These are phyloP conservation scores for Tenthredo scrophulariae DNA, from an alignment of 2,888 invertebrate species.

Conservation along the genomic window DNA sequence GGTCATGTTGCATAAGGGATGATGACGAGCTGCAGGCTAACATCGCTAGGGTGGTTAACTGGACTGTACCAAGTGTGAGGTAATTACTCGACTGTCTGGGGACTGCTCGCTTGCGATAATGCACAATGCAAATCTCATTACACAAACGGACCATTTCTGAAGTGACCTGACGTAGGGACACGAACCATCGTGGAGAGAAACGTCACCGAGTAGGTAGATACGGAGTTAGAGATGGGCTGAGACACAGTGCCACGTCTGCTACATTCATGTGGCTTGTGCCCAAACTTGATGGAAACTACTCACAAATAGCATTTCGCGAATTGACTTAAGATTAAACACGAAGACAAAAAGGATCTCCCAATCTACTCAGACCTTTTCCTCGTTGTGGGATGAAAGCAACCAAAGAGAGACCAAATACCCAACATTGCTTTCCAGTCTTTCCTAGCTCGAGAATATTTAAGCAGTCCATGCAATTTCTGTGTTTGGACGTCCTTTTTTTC, in stretches of 20 bases:
- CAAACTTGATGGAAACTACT: constrained; percentile 66
- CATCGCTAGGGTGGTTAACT: constrained; percentile 35
- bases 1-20: constrained; percentile 28
- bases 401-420: not conserved
- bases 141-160: constrained; percentile 57
- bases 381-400: not conserved
- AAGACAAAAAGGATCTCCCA: not conserved
- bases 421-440: not conserved
- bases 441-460: not conserved
- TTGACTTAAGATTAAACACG: not conserved
- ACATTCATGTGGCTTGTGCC: constrained; percentile 58
- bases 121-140: constrained; percentile 65
- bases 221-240: constrained; percentile 62
- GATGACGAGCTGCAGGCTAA: not conserved
- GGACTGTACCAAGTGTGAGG: constrained; percentile 51
- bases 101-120: constrained; percentile 64
- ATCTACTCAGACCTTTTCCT: not conserved
- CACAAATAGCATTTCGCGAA: constrained; percentile 28
- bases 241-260: not conserved
- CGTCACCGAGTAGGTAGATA: constrained; percentile 60
- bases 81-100: constrained; percentile 61
- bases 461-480: no score
- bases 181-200: constrained; percentile 57
- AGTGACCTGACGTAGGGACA: constrained; percentile 52
- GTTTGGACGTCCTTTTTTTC: no score